A percentile compares a stretch with the other conserved stretches of the same genome.
These are phyloP conservation scores for Drosophila albomicans DNA, from an alignment of 1,140 invertebrate genomes.

Conservation along the genomic window DNA sequence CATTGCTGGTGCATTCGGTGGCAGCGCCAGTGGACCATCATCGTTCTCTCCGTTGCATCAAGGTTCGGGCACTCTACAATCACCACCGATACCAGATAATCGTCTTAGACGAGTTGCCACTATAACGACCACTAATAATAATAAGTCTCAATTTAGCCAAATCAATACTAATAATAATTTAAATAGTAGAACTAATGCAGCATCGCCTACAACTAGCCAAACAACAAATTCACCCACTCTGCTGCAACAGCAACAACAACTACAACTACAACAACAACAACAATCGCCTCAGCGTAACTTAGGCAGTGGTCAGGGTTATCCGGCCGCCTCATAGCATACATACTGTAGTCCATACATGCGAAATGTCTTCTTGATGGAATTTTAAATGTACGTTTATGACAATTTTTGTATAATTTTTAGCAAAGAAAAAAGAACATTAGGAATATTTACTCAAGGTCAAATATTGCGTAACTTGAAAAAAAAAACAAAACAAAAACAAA, in stretches of 20 bases:
- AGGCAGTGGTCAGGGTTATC: slow-evolving; percentile 44
- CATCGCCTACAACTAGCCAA: slow-evolving; percentile 56
- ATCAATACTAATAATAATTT: slow-evolving; percentile 62
- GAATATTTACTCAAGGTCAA: slow-evolving; percentile 13
- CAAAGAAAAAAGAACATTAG: slow-evolving; percentile 58
- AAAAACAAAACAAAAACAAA: slow-evolving; percentile 4
- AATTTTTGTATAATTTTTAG: slow-evolving; percentile 71
- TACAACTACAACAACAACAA: slow-evolving; percentile 34
- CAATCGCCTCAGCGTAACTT: slow-evolving; percentile 57
- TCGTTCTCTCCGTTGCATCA: slow-evolving; percentile 63
- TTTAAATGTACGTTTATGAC: slow-evolving; percentile 52
- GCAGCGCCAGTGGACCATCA: slow-evolving; percentile 64
- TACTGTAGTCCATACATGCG: slow-evolving; percentile 39
- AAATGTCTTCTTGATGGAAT: slow-evolving; percentile 78
- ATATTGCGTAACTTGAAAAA: slow-evolving; percentile 18
- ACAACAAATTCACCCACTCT: slow-evolving; percentile 51
- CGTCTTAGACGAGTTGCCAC: slow-evolving; percentile 77
- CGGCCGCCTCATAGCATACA: slow-evolving; percentile 61
- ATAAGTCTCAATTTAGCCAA: slow-evolving; percentile 75
- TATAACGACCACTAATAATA: slow-evolving; percentile 75
- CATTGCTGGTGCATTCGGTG: slow-evolving; percentile 68
- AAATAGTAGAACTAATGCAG: slow-evolving; percentile 44
- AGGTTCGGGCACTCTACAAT: slow-evolving; percentile 65
- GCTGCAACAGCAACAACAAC: slow-evolving; percentile 49
- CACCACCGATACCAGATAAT: slow-evolving; percentile 79